Percentiles rank a stretch among this genome's conserved stretches.
Conservation (phyloP, 2,113 vertebrate genomes). For the Tachysurus vachellii region DNA sequence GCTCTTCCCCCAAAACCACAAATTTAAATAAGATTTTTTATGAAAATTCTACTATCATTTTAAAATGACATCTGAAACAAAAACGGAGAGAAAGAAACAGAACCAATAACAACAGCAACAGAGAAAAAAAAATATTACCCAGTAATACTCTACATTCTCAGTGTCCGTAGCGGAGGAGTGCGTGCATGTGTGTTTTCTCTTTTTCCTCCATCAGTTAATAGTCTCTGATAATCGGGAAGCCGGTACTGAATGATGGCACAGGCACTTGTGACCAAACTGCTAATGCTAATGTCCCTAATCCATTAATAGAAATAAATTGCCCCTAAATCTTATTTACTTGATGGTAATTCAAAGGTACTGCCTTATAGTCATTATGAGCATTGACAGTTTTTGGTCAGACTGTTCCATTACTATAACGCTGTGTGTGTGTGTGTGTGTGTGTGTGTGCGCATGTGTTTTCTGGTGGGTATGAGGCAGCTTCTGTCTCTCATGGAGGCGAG, state of each 20-base stretch:
- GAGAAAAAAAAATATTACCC: slow-evolving; percentile 19
- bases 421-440: slow-evolving; percentile 59
- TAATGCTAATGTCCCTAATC: neutral
- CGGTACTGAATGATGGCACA: slow-evolving; percentile 70
- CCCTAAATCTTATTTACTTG: neutral
- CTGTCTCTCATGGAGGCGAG: slow-evolving; percentile 64
- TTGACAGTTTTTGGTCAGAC: neutral
- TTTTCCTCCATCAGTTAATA: slow-evolving; percentile 32
- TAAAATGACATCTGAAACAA: neutral
- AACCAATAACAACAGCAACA: neutral
- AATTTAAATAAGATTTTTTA: slow-evolving; percentile 33
- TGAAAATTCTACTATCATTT: neutral
- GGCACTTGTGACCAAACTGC: slow-evolving; percentile 29
- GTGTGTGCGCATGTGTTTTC: slow-evolving; percentile 34
- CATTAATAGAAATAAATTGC: neutral
- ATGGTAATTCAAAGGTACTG: neutral
- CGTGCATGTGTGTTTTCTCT: slow-evolving; percentile 3
- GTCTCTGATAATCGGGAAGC: slow-evolving; percentile 53
- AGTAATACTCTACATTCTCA: slow-evolving; percentile 44
- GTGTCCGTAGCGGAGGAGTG: slow-evolving; percentile 13
- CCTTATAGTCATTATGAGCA: neutral
- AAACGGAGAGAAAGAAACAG: neutral
- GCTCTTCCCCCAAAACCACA: no score
- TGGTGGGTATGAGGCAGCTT: slow-evolving; percentile 74
- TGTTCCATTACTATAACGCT: slow-evolving; percentile 75